A percentile compares a stretch with the other conserved stretches of the same genome.
Conservation (phyloP, 1,140 invertebrate genomes). For the Drosophila ironensis region DNA sequence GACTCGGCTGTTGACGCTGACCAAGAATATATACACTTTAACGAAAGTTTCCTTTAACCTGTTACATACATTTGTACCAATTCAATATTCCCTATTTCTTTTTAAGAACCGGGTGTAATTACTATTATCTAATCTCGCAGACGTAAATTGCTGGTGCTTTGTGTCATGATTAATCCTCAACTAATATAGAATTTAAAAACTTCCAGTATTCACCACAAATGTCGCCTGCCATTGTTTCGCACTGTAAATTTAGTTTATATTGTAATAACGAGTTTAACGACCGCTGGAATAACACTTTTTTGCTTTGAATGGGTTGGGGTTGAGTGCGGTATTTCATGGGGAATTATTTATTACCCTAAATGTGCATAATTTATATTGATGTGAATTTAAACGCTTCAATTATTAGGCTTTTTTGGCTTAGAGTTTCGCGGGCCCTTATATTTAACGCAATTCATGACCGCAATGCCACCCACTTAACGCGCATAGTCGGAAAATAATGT, state of each 20-base stretch:
- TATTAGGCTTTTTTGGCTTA: constrained; percentile 15
- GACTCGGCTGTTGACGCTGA: no score
- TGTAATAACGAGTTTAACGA: constrained; percentile 3
- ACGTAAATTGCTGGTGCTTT: no score
- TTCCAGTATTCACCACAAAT: background rate
- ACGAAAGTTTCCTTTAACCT: no score
- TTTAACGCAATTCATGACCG: constrained; percentile 2
- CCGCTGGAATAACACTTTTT: background rate
- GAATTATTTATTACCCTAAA: constrained; percentile 27
- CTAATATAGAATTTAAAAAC: no score
- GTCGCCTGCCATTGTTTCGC: background rate
- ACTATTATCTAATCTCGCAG: no score
- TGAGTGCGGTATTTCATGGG: background rate
- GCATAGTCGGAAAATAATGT: constrained; percentile 18
- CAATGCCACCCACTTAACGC: background rate
- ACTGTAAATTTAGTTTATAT: constrained; percentile 10
- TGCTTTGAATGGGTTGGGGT: background rate
- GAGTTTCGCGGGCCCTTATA: background rate
- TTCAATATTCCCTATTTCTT: no score
- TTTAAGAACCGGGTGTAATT: no score
- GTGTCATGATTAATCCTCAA: no score
- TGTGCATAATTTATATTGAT: constrained; percentile 53
- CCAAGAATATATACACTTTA: no score
- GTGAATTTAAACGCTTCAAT: constrained; percentile 47
- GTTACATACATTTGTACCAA: no score